phyloP scores from a whole-genome alignment of 2,113 vertebrate genomes.

The Pluvialis apricaria region DNA sequence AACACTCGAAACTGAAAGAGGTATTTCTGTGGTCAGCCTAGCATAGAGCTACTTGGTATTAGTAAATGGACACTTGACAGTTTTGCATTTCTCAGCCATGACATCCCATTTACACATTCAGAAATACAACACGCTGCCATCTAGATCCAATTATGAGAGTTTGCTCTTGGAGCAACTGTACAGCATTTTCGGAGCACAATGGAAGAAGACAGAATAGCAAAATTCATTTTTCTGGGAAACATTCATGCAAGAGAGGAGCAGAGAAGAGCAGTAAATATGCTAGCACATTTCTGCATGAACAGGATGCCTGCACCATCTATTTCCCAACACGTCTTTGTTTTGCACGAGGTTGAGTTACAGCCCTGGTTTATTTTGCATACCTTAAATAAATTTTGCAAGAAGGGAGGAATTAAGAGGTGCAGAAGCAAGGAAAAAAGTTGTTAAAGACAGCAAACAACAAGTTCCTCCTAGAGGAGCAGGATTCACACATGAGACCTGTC shows the following conservation, averaged over 20 bases:
- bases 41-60: not conserved
- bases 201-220: not conserved
- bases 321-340: not conserved
- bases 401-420: too few relatives aligned
- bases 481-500: accelerated
- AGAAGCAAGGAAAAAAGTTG: not conserved
- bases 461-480: not conserved
- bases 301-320: not conserved
- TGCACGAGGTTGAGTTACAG: not conserved
- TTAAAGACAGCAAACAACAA: not conserved
- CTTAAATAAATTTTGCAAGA: too few relatives aligned
- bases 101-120: not conserved
- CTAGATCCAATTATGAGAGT: not conserved
- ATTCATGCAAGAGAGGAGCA: not conserved
- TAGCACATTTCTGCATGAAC: not conserved
- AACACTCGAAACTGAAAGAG: not conserved
- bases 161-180: not conserved
- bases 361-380: not conserved
- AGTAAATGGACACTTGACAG: not conserved
- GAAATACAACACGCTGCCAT: not conserved
- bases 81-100: not conserved
- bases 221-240: not conserved
- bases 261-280: not conserved
- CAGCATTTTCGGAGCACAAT: not conserved
- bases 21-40: not conserved